Evolutionary conservation across 2,888 invertebrate genomes (phyloP), one percentile per base, ranked within the genome.

Genomic region (Chrysolina haemoptera): DNA sequence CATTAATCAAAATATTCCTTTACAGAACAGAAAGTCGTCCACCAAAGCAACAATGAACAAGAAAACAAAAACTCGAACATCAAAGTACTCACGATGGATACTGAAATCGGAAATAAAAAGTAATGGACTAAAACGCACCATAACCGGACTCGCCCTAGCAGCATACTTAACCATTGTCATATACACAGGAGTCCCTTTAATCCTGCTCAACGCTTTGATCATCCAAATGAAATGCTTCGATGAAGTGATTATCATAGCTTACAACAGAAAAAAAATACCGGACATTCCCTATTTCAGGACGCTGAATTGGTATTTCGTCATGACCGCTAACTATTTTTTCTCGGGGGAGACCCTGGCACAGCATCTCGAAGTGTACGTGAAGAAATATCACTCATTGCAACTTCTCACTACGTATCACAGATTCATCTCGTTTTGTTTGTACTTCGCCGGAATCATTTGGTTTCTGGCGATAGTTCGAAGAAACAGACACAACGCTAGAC

Each of bases 141-240:
- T 99, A 83, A 98, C 98, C 85, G 95, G 97, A 64, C 93, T 95
- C 92, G 89, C 97, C 79, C 97, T 99, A 96, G 96, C 99, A 84
- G 93, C 92, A 77, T 93, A 92, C 12, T 99, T 99, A 89, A 93
- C 94, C 78, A 89, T 97, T 68, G 92, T 98, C 76, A 96, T 99
- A 85, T 97, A 96, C 87, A 92, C 95, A 14, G 99, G 99, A 50
- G 98, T 98, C 12, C 89, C 98, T 77, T 96, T 96, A 77, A 90
- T 99, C 65, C 97, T 98, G 93, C 92, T 96, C 69, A 94, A 96
- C 95, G 96, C 97, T 0, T 91, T 99, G 79, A 90, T 94, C 70
- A 96, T 99, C 2, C 99, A 99, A 92, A 95, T 99, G 75, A 98
- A 98, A 91, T 99, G 99, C 89, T 99, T 98, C 88, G 95, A 96